A percentile compares a stretch with the other conserved stretches of the same genome.
These are phyloP conservation scores for Neomonachus schauinslandi DNA, from an alignment of 2,113 vertebrate species.

Conservation along the genomic window DNA sequence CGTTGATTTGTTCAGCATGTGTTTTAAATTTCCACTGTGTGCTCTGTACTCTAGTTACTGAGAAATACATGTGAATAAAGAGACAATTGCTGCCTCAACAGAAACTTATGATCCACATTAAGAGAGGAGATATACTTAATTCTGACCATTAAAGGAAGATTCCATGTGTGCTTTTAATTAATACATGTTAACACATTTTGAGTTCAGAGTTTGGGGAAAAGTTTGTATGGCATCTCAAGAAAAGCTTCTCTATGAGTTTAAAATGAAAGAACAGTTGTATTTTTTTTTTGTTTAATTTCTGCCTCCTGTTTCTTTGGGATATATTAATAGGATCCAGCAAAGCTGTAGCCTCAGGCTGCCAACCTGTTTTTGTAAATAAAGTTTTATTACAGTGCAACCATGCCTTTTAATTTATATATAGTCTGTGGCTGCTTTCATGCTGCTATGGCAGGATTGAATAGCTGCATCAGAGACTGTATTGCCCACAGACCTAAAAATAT, in stretches of 20 bases:
- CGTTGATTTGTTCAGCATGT: background rate
- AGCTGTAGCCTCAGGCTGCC: background rate
- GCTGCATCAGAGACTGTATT: background rate
- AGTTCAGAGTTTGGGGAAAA: background rate
- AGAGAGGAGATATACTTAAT: background rate
- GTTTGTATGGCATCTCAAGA: background rate
- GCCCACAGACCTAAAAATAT: background rate
- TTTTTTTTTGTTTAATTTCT: background rate
- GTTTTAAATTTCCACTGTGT: background rate
- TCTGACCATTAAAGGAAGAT: background rate
- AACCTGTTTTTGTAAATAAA: background rate
- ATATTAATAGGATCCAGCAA: background rate
- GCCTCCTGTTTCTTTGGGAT: background rate
- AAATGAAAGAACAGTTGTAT: background rate
- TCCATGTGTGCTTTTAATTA: background rate
- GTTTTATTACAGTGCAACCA: background rate
- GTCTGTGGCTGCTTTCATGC: background rate
- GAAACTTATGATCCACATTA: background rate
- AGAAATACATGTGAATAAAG: background rate
- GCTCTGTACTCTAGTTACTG: background rate
- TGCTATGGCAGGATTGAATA: background rate
- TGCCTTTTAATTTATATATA: background rate
- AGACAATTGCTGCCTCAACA: background rate
- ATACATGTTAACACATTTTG: background rate
- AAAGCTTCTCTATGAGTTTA: constrained; percentile 1